Evolutionary conservation across 2,888 invertebrate genomes (phyloP), one percentile per base, ranked within the genome.

Genomic region (Apamea epomidion): DNA sequence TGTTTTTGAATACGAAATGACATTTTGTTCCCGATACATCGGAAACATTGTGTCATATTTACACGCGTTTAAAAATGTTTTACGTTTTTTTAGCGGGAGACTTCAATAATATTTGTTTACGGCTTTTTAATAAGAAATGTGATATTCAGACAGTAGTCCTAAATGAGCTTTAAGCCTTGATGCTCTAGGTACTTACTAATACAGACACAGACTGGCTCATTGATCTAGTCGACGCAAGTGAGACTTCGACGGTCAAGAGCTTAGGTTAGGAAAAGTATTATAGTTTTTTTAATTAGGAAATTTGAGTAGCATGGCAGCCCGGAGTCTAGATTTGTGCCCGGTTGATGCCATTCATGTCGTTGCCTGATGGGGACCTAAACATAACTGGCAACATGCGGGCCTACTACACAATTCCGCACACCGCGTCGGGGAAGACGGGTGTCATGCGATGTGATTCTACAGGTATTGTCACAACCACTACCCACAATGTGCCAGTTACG

Each of bases 1-100:
- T 89, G 87, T 87, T 89, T 89, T 89, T 83, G 74, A 84, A 86
- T 88, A 84, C 81, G 85, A 83, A 86, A 84, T 81, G 54, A 85
- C 88, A 84, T 75, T 87, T 78, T 78, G 65, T 76, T 80, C 64
- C 60, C 70, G 60, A 81, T 78, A 54, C n/a, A 83, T 81, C 76
- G 74, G 85, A 87, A 76, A 81, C 54, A 74, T 74, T 87, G 85
- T 78, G 54, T 86, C 85, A 85, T 85, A 85, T 78, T 87, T 85
- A 87, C 81, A 87, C 64, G 54, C 78, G 74, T 78, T 81, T 76
- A 51, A 78, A 72, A 48, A 48, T 67, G 0, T 16, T 69, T 18
- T 4, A 45, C 25, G 32, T 60, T 60, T 67, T 76, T 69, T 69
- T 21, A 58, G 25, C 51, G 42, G 12, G 16, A 12, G 60, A 21